phyloP scores from a whole-genome alignment of 2,888 invertebrate genomes.

The Crematogaster levior region DNA sequence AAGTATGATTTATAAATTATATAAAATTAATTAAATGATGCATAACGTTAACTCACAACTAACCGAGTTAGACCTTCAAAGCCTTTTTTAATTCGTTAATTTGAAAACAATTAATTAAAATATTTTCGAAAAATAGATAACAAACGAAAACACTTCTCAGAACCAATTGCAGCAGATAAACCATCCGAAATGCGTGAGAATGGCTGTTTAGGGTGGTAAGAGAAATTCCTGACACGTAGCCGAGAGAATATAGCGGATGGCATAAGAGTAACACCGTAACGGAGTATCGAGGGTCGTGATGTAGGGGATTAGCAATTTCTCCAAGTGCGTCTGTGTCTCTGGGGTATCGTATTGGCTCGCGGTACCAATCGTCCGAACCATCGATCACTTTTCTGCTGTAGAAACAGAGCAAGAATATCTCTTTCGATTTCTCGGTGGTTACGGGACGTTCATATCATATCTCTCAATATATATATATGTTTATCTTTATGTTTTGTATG shows the following conservation, averaged over 20 bases:
- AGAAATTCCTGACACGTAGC: slow-evolving; percentile 68
- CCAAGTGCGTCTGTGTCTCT: slow-evolving; percentile 74
- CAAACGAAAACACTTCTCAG: slow-evolving; percentile 1
- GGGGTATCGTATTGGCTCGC: slow-evolving; percentile 69
- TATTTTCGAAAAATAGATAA: background rate
- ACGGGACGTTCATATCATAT: slow-evolving; percentile 40
- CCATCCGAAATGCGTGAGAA: slow-evolving; percentile 51
- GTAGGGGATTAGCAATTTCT: slow-evolving; percentile 76
- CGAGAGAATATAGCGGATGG: slow-evolving; percentile 47
- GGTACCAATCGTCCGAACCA: slow-evolving; percentile 74
- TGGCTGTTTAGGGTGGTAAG: slow-evolving; percentile 59
- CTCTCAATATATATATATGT: background rate
- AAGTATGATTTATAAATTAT: too few relatives aligned
- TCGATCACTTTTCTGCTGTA: slow-evolving; percentile 70
- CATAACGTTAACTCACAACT: too few relatives aligned
- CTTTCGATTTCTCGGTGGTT: slow-evolving; percentile 60
- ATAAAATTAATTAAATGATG: too few relatives aligned
- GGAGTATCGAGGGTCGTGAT: slow-evolving; percentile 55
- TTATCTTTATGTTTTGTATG: background rate
- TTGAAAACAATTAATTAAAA: background rate
- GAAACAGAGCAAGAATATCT: slow-evolving; percentile 56
- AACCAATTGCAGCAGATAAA: slow-evolving; percentile 24
- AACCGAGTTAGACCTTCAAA: too few relatives aligned
- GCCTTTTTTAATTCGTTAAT: too few relatives aligned
- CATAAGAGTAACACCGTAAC: slow-evolving; percentile 62